These are phyloP conservation scores for Ceraclea dissimilis DNA, from an alignment of 2,888 invertebrate genomes.

Conservation along the genomic window DNA sequence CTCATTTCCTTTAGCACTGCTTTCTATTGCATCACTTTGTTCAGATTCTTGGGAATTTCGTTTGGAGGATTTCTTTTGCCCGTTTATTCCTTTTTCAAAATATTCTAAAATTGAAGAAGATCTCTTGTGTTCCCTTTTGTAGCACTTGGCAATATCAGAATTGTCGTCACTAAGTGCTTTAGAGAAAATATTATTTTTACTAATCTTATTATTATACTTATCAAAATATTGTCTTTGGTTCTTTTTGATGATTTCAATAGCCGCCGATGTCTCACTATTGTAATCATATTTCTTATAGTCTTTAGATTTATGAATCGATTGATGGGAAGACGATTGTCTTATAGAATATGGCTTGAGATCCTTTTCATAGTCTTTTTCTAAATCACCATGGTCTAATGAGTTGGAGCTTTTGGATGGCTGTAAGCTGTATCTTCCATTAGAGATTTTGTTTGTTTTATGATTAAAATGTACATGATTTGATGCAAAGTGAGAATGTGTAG, in stretches of 20 bases:
- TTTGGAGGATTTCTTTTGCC: constrained; percentile 10
- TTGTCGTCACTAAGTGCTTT: constrained; percentile 28
- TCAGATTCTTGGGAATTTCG: constrained; percentile 6
- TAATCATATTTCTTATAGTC: constrained; percentile 43
- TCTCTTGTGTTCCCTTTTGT: constrained; percentile 22
- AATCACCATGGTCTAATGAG: constrained; percentile 39
- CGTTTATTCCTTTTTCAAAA: constrained; percentile 18
- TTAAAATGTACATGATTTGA: constrained; percentile 23
- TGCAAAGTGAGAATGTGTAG: constrained; percentile 5
- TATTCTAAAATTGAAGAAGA: constrained; percentile 18
- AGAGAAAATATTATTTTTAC: constrained; percentile 36
- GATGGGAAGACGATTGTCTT: constrained; percentile 43
- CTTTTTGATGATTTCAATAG: constrained; percentile 49
- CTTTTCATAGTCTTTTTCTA: constrained; percentile 29
- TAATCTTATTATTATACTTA: constrained; percentile 37
- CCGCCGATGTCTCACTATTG: constrained; percentile 53
- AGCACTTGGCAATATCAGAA: constrained; percentile 20
- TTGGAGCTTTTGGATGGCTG: constrained; percentile 44
- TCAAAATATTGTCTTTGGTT: constrained; percentile 52
- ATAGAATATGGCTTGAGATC: constrained; percentile 34
- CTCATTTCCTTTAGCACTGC: constrained; percentile 4
- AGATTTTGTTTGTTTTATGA: constrained; percentile 30
- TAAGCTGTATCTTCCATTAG: constrained; percentile 30
- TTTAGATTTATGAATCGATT: constrained; percentile 33
- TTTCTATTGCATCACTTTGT: constrained; percentile 9